Evolutionary conservation across 2,113 vertebrate species (phyloP).

Genomic region (Saguinus imperator): DNA sequence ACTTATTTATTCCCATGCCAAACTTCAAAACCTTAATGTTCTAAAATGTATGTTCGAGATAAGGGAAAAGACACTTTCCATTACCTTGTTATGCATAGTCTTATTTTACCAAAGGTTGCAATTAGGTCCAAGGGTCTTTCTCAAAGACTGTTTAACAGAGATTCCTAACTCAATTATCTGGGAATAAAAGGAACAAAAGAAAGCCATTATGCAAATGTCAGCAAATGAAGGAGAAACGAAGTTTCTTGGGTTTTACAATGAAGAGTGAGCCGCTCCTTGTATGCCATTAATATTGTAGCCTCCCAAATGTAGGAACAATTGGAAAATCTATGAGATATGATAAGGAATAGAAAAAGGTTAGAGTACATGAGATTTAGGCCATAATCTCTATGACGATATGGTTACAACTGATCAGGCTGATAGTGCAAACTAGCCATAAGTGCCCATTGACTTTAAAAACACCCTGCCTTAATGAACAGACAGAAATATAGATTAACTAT

Average conservation of each 20-base stretch:
- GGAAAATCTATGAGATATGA: conserved; percentile 33
- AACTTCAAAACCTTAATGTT: neutral
- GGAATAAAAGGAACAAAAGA: conserved; percentile 51
- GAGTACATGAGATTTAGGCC: neutral
- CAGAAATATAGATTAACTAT: neutral
- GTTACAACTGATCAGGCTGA: neutral
- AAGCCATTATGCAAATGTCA: conserved; percentile 52
- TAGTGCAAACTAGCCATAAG: neutral
- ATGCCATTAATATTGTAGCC: conserved; percentile 33
- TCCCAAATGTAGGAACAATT: neutral
- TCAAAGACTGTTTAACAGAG: conserved; percentile 30
- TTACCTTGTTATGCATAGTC: neutral
- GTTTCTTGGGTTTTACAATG: conserved; percentile 48
- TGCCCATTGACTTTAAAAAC: neutral
- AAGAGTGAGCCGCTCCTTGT: neutral
- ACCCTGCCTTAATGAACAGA: neutral
- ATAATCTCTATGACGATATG: neutral
- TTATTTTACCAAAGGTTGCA: conserved; percentile 2
- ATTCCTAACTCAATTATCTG: conserved; percentile 57
- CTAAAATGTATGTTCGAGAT: neutral
- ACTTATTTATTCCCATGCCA: neutral
- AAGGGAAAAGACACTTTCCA: neutral
- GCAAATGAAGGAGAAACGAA: conserved; percentile 23
- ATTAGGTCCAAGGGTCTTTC: conserved; percentile 14
- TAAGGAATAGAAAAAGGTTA: neutral